Conservation (phyloP, 2,888 invertebrate species). For the Eudemis profundana region DNA sequence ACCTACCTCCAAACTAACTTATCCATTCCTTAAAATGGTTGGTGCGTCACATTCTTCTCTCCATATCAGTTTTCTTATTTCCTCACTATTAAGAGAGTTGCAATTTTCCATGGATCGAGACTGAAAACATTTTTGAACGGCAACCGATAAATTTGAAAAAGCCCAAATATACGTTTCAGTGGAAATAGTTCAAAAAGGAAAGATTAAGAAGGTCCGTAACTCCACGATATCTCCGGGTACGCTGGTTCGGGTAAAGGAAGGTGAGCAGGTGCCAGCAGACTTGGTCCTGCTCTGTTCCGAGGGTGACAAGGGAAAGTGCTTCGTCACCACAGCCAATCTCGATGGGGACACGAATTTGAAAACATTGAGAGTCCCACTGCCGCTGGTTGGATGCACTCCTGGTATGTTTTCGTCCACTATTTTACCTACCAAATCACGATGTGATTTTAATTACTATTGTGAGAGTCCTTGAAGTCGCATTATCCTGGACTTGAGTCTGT, state of each 20-base stretch:
- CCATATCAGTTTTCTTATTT: too few relatives aligned
- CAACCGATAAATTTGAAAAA: too few relatives aligned
- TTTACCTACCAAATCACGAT: neutral
- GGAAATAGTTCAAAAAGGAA: conserved; percentile 84
- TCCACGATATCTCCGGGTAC: conserved; percentile 91
- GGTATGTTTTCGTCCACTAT: conserved; percentile 57
- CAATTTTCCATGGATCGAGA: too few relatives aligned
- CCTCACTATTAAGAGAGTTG: too few relatives aligned
- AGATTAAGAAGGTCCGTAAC: conserved; percentile 82
- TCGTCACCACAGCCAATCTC: conserved; percentile 93
- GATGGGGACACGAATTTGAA: conserved; percentile 94
- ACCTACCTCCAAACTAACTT: too few relatives aligned
- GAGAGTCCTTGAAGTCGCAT: neutral
- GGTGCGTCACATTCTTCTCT: too few relatives aligned
- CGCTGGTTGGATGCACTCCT: conserved; percentile 72
- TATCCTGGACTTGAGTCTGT: neutral
- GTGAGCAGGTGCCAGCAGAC: conserved; percentile 93
- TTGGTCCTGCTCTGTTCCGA: conserved; percentile 89
- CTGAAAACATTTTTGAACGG: too few relatives aligned
- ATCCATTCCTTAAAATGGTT: too few relatives aligned
- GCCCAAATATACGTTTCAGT: conserved; percentile 65
- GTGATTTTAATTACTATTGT: too few relatives aligned
- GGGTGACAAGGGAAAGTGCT: conserved; percentile 89
- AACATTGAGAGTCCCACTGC: conserved; percentile 80
- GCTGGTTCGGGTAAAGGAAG: conserved; percentile 88